A percentile compares a stretch with the other conserved stretches of the same genome.
These are phyloP conservation scores for Hololepta plana DNA, from an alignment of 2,888 invertebrate species.

Conservation along the genomic window DNA sequence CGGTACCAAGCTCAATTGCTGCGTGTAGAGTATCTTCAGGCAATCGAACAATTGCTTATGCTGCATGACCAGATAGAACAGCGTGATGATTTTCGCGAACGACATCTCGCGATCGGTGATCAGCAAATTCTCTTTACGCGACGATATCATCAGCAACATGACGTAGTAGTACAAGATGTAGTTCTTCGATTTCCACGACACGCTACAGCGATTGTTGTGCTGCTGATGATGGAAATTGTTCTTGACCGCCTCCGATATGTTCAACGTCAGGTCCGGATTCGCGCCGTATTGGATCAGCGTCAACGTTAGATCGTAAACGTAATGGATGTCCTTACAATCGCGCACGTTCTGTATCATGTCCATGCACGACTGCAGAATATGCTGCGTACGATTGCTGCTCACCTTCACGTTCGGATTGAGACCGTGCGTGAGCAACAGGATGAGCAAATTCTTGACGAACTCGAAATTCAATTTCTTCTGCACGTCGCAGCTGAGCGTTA, in stretches of 20 bases:
- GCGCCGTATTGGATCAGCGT: conserved; percentile 58
- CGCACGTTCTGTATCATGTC: conserved; percentile 52
- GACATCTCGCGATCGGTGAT: conserved; percentile 41
- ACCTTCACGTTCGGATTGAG: conserved; percentile 43
- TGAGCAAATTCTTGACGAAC: conserved; percentile 50
- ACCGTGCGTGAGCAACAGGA: conserved; percentile 44
- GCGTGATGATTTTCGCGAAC: conserved; percentile 44
- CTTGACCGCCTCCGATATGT: conserved; percentile 27
- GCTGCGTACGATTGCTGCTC: conserved; percentile 40
- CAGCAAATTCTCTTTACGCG: conserved; percentile 40
- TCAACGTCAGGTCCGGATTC: conserved; percentile 46
- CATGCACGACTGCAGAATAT: conserved; percentile 50
- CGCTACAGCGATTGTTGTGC: conserved; percentile 7
- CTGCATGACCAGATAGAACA: conserved; percentile 48
- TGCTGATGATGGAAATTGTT: conserved; percentile 19
- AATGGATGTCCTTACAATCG: conserved; percentile 42
- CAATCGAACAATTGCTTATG: conserved; percentile 49
- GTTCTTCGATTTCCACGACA: conserved; percentile 37
- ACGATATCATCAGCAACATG: conserved; percentile 48
- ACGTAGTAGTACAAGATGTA: conserved; percentile 53
- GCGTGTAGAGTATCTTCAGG: conserved; percentile 45
- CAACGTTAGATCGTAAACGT: conserved; percentile 49
- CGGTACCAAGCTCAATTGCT: conserved; percentile 41
- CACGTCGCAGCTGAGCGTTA: conserved; percentile 45
- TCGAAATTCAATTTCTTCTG: conserved; percentile 49